Conservation (phyloP, 2,113 vertebrate species). For the Phainopepla nitens region DNA sequence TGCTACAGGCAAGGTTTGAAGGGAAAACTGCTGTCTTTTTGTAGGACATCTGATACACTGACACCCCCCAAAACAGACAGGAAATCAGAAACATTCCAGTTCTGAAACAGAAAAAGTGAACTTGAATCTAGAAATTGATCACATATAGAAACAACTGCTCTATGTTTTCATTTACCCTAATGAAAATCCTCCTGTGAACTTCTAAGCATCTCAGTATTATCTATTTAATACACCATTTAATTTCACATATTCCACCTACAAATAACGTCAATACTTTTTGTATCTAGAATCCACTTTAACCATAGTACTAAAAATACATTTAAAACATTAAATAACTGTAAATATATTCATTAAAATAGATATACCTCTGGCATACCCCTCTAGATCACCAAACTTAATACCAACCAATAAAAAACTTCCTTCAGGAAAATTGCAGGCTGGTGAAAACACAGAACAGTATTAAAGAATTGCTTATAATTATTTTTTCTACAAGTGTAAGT, state of each 20-base stretch:
- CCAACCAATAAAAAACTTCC: not conserved
- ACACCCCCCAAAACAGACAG: not conserved
- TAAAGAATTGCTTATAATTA: not conserved
- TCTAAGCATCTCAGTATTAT: not conserved
- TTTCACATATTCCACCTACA: not conserved
- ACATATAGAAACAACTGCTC: not conserved
- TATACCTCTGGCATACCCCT: not conserved
- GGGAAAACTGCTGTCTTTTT: not conserved
- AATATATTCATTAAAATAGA: not conserved
- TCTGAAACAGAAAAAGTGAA: not conserved
- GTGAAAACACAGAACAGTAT: not conserved
- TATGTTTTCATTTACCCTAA: not conserved
- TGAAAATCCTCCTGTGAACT: not conserved
- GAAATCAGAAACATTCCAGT: not conserved
- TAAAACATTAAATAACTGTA: not conserved
- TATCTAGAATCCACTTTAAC: not conserved
- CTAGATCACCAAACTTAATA: not conserved
- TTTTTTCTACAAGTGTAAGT: not conserved
- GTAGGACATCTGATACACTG: not conserved
- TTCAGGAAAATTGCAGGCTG: not conserved
- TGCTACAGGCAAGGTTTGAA: not conserved
- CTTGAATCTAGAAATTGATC: not conserved
- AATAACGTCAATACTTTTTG: not conserved
- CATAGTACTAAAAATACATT: not conserved
- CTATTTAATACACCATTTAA: not conserved